Base-by-base conservation (phyloP, 2,888 invertebrate species). In the Marasmarcha lunaedactyla region DNA sequence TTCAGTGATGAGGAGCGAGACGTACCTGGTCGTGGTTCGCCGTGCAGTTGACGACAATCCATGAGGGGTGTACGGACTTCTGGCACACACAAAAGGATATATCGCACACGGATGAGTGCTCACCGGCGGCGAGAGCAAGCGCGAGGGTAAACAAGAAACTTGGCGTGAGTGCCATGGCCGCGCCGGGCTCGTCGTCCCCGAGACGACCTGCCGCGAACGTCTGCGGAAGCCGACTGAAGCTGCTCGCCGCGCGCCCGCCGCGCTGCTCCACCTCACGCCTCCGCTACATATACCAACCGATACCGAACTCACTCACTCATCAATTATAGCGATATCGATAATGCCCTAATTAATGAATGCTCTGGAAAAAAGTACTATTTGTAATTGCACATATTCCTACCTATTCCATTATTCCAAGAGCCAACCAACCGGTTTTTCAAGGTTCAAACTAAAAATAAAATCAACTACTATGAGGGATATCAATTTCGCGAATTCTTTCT, bases 31-130 rank as follows among this genome's bases (percentile, higher is more conserved):
- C 71, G 42, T 66, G 64, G 45, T 77, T 72, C 54, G 89, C 84
- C 51, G 86, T 85, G 67, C 90, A 90, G 71, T 88, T 89, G 57
- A 90, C 83, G 51, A 73, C 83, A 54, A 84, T 84, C 89, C 89
- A 89, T 36, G 63, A 66, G 35, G 86, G 85, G 50, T 85, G 86
- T 15, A 79, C 77, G 38, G 78, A 85, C 37, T 84, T 71, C 33
- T 74, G 71, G 63, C 90, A 90, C 50, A 76, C 78, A 71, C 90
- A 90, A 52, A 81, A 87, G 42, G 70, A 71, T 27, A 57, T 39
- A 12, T 52, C 46, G 63, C 90, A 90, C 48, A 89, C 71, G 41
- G 81, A 79, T 41, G 39, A 38, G 49, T 44, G 38, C 51, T 43
- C 36, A 55, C 51, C 47, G 59, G 49, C 42, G 42, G 48, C 39